A percentile compares a stretch with the other conserved stretches of the same genome.
These are phyloP conservation scores for Rhynchotus rufescens DNA, from an alignment of 2,797 vertebrate species.

Conservation along the genomic window DNA sequence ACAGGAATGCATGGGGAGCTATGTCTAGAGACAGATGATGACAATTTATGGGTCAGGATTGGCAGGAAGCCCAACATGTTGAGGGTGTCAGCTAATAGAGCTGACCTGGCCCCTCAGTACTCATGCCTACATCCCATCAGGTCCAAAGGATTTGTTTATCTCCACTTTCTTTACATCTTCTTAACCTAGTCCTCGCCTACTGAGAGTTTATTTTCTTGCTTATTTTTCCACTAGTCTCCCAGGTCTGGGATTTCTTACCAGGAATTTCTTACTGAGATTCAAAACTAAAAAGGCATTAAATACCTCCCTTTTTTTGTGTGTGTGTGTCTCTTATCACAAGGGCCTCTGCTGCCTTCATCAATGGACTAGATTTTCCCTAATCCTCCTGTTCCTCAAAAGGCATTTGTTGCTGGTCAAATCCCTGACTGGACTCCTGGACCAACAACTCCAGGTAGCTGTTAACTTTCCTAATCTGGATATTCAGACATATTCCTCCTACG, in stretches of 20 bases:
- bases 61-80: no score
- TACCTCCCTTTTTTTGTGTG: no score
- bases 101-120: neutral
- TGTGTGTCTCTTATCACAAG: no score
- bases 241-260: neutral
- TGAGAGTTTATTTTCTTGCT: neutral
- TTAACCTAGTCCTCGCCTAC: neutral
- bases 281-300: no score
- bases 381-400: neutral
- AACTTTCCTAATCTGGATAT: neutral
- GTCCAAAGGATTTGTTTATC: neutral
- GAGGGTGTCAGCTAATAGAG: no score
- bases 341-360: no score
- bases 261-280: neutral
- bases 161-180: neutral
- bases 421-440: neutral
- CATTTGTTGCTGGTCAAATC: neutral
- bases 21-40: no score
- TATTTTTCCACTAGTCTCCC: neutral
- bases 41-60: no score
- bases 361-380: neutral
- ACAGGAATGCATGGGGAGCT: no score
- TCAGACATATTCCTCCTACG: neutral
- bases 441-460: neutral
- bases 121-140: neutral